Evolutionary conservation across 2,888 invertebrate species (phyloP).

Genomic region (Synanthedon formicaeformis): DNA sequence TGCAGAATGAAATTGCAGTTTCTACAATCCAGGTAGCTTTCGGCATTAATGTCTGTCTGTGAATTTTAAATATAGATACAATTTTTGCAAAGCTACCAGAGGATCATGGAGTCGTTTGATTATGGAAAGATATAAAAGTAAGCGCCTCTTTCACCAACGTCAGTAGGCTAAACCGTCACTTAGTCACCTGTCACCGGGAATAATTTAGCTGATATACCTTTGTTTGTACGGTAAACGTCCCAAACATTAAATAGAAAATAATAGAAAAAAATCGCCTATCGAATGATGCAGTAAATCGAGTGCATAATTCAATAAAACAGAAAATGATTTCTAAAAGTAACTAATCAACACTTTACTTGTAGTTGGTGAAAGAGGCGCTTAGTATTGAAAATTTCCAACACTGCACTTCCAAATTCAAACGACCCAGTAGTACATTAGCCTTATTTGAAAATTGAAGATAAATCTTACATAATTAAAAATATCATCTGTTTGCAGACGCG

Average conservation of each 20-base stretch:
- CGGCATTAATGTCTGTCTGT: constrained; percentile 9
- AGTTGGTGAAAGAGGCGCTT: too few species aligned
- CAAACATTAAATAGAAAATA: too few species aligned
- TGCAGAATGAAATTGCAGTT: constrained; percentile 36
- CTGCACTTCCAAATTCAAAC: constrained; percentile 25
- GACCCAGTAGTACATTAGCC: constrained; percentile 19
- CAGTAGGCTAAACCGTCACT: too few species aligned
- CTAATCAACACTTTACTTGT: too few species aligned
- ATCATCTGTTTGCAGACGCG: constrained; percentile 43
- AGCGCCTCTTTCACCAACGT: too few species aligned
- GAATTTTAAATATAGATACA: not conserved
- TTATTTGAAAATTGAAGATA: constrained; percentile 34
- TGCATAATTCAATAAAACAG: too few species aligned
- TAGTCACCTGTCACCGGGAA: too few species aligned
- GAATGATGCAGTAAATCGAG: too few species aligned
- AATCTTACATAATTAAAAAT: constrained; percentile 38
- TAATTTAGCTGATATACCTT: too few species aligned
- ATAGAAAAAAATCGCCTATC: too few species aligned
- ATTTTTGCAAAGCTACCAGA: constrained; percentile 27
- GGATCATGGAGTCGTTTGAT: constrained; percentile 14
- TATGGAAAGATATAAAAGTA: constrained; percentile 9
- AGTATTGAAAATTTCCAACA: constrained; percentile 12
- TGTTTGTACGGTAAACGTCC: too few species aligned
- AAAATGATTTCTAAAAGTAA: too few species aligned
- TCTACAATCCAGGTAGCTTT: constrained; percentile 37